Conservation (phyloP, 2,888 invertebrate species). For the Ectemnius continuus region DNA sequence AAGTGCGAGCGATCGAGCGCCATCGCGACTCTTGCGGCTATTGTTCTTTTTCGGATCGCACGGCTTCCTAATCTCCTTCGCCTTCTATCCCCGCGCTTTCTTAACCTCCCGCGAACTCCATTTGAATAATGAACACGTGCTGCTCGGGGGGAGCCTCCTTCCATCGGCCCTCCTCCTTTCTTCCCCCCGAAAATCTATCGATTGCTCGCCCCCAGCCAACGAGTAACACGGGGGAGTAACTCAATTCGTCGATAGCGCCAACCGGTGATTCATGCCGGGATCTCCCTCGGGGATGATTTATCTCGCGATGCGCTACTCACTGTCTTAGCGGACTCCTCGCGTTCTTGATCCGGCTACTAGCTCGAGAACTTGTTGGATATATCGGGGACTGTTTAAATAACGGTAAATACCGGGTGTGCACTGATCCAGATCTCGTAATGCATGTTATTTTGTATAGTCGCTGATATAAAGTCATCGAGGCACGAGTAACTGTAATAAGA, state of each 20-base stretch:
- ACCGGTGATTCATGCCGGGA: conserved; percentile 27
- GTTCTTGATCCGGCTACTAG: too few species aligned
- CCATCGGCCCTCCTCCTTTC: background rate
- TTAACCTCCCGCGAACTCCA: conserved; percentile 21
- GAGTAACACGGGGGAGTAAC: conserved; percentile 26
- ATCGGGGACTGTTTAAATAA: too few species aligned
- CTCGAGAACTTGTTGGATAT: too few species aligned
- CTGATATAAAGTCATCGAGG: too few species aligned
- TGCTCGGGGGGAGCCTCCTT: too few species aligned
- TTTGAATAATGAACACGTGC: conserved; percentile 5
- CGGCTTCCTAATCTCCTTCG: conserved; percentile 3
- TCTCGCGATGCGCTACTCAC: background rate
- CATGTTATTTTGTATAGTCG: too few species aligned
- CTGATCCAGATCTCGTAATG: too few species aligned
- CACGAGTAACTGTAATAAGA: too few species aligned
- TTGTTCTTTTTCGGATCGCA: conserved; percentile 8
- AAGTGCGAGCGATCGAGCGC: background rate
- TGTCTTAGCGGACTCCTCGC: too few species aligned
- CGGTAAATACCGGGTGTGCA: too few species aligned
- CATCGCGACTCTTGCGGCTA: background rate
- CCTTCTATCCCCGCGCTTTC: conserved; percentile 6
- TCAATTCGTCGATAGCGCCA: conserved; percentile 23
- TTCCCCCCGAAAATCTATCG: conserved; percentile 23
- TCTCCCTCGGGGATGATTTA: conserved; percentile 17
- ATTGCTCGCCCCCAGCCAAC: conserved; percentile 16